Evolutionary conservation across 1,140 invertebrate species (phyloP), one percentile per base, ranked within the genome.

Genomic region (Colletes latitarsis): DNA sequence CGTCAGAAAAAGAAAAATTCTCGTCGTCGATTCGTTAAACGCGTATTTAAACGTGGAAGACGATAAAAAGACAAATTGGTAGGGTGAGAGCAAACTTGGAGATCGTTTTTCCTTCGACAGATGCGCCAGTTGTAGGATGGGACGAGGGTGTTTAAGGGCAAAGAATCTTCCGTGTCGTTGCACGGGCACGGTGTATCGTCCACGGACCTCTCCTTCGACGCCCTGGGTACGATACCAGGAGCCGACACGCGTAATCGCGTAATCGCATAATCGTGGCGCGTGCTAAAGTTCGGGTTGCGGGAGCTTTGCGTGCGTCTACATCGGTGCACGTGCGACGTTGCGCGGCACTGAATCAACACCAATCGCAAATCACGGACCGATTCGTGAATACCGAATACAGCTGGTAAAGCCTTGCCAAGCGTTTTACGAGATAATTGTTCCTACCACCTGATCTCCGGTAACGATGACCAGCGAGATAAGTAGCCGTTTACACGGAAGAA

Each of bases 221-320:
- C 67, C 71, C 71, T 21, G 52, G 43, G n/a, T 71, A 53, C 71
- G 72, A 53, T 77, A 84, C 30, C 63, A 84, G 87, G 88, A 91
- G 89, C 91, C 92, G 91, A 93, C 91, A 93, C 92, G 91, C 92
- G 92, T 93, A 93, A 93, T 93, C 93, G 92, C 92, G 92, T 93
- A 93, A 93, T 93, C 93, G 92, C 92, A 91, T 93, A 93, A 93
- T 93, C 92, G 91, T 90, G 90, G 91, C 92, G 92, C 92, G 93
- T 93, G 93, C 92, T 91, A 85, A 91, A 92, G 89, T 93, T 92
- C 88, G 89, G 89, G 91, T 93, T 90, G 86, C 88, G 92, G 92
- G 91, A 92, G 91, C 90, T 93, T 93, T 92, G 84, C 89, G 83
- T 90, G 68, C 88, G 88, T 89, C 87, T 86, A 89, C 88, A 86